Evolutionary conservation across 1,140 invertebrate genomes (phyloP), one percentile per base, ranked within the genome.

Genomic region (Sarcophaga peregrina): DNA sequence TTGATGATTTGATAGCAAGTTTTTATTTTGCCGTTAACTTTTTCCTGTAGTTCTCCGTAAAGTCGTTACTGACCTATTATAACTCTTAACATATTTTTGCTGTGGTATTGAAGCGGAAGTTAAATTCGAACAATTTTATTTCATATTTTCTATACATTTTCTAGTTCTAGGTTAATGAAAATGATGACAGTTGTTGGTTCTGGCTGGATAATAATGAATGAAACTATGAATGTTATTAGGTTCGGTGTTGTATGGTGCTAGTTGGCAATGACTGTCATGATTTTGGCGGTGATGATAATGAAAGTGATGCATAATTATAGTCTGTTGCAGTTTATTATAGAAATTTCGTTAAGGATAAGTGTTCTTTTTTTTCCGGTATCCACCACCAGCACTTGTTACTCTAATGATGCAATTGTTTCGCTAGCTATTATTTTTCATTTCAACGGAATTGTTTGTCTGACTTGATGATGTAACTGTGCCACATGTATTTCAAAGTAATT

Each of bases 131-230:
- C 74, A 76, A 47, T 50, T 78, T 68, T 68, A 17, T 68, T 17
- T 17, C 20, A 68, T 8, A 20, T 68, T 68, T 68, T 68, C 54
- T 76, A n/a, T 76, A 17, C 74, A 52, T 78, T 78, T 50, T 25
- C 75, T 78, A 78, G 75, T 78, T 78, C 75, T 78, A 78, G 75
- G 75, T 78, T 78, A 78, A 78, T 78, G 75, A 78, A 78, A 78
- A 78, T 78, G 75, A 78, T 78, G 75, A 78, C 75, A 78, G 75
- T 78, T 78, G 75, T 78, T 78, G 54, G 54, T 58, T 58, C 54
- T 58, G 15, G 54, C 13, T n/a, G 15, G 54, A 13, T 4, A n/a
- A 58, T 58, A 47, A 20, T 52, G 47, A n/a, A 78, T 78, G 75
- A 78, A 20, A 25, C 25, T 37, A 4, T 4, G 1, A 4, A 1